These are phyloP conservation scores for Denticeps clupeoides DNA, from an alignment of 2,797 vertebrate genomes.

Conservation along the genomic window DNA sequence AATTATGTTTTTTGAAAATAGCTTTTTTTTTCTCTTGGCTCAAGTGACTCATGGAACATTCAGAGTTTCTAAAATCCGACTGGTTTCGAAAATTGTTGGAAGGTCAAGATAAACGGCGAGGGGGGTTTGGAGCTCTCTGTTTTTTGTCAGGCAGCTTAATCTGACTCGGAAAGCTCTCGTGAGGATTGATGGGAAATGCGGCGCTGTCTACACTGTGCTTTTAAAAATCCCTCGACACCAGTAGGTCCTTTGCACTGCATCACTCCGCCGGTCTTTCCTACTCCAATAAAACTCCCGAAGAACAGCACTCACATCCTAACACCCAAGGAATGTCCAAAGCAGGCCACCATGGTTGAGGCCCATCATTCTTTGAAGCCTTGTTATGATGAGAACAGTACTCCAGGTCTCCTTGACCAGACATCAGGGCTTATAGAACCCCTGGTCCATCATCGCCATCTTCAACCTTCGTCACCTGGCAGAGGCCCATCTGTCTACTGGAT, in stretches of 20 bases:
- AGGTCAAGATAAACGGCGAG: no score
- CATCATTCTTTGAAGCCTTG: background rate
- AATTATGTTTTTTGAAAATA: slow-evolving; percentile 22
- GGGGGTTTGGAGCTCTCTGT: no score
- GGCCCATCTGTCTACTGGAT: slow-evolving; percentile 23
- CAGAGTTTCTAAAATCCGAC: no score
- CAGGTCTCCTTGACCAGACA: background rate
- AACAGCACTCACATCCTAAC: no score
- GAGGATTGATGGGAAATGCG: no score
- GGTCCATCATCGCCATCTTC: slow-evolving; percentile 9
- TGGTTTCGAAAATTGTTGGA: no score
- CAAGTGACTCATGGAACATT: slow-evolving; percentile 18
- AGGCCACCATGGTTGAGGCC: background rate
- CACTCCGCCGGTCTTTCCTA: no score
- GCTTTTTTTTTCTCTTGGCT: slow-evolving; percentile 5
- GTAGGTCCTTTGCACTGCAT: no score
- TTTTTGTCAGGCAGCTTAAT: no score
- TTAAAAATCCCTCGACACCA: background rate
- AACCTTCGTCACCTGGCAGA: slow-evolving; percentile 18
- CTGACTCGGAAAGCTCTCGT: no score
- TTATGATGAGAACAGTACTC: slow-evolving; percentile 1
- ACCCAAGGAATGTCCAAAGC: background rate
- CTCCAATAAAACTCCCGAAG: no score
- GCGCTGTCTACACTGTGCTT: background rate
- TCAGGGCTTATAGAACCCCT: background rate